phyloP scores from a whole-genome alignment of 2,113 vertebrate species.

The Nycticebus coucang region DNA sequence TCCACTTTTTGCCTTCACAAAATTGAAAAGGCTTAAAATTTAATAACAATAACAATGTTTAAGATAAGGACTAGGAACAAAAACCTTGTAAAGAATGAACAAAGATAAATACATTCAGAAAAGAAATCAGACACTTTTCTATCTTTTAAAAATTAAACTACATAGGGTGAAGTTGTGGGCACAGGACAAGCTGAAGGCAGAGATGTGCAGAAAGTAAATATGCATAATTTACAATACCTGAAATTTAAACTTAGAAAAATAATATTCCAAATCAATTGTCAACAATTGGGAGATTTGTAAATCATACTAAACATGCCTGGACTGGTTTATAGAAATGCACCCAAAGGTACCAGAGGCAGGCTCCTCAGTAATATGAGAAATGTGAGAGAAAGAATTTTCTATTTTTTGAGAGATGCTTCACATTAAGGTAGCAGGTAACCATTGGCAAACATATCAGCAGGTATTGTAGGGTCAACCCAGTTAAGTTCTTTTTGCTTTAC shows the following conservation, averaged over 20 bases:
- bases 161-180: not conserved
- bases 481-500: fast-evolving
- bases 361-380: not conserved
- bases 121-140: not conserved
- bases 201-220: not conserved
- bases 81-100: too few relatives aligned
- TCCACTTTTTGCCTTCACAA: too few relatives aligned
- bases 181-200: not conserved
- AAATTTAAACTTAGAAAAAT: not conserved
- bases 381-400: not conserved
- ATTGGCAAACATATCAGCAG: not conserved
- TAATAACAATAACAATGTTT: too few relatives aligned
- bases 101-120: too few relatives aligned
- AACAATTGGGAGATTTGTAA: not conserved
- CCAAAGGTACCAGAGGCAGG: not conserved
- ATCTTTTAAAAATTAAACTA: constrained; percentile 1
- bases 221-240: not conserved
- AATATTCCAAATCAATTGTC: not conserved
- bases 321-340: not conserved
- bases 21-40: too few relatives aligned
- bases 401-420: not conserved
- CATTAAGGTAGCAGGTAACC: not conserved
- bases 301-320: not conserved
- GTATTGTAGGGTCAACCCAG: fast-evolving
- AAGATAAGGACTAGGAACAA: too few relatives aligned